Evolutionary conservation across 2,888 invertebrate species (phyloP), one percentile per base, ranked within the genome.

Genomic region (Cyclophora punctaria): DNA sequence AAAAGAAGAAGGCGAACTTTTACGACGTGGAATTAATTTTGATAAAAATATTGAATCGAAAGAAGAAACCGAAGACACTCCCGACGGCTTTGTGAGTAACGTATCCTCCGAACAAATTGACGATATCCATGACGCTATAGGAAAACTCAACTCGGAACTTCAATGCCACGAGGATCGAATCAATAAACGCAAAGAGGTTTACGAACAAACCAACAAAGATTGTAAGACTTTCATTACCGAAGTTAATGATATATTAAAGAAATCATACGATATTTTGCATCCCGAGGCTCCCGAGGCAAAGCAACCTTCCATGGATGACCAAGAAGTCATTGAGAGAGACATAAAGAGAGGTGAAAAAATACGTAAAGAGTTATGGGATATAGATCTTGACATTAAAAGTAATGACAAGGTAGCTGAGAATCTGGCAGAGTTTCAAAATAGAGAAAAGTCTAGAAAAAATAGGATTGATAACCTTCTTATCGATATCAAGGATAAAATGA

Each of bases 401-500:
- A 68, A 65, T 55, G 64, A 73, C 42, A 64, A 73, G 6, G 66
- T 56, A 48, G 69, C 71, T 45, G 67, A 71, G 50, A 69, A 71
- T 40, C 49, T 74, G 41, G 57, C 60, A 7, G 74, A 78, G 5
- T 67, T 64, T 2, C 69, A 75, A 52, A 60, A 73, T 45, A 71
- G 71, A 53, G 77, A 83, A 59, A 44, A 64, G 34, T 76, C 80
- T 47, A 62, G 82, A 47, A 81, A 73, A 50, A 71, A 79, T 46
- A 73, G 78, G 41, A 85, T 88, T 37, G 73, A 82, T 50, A 65
- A 64, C 50, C 73, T 88, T 20, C 74, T 88, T n/a, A 63, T 63
- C 46, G 76, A 80, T 48, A 87, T 88, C 40, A 84, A 87, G 64
- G 82, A 78, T 49, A 84, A 82, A 55, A 85, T 86, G 85, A 86